Conservation (phyloP, 2,113 vertebrate genomes). For the Electrona antarctica region DNA sequence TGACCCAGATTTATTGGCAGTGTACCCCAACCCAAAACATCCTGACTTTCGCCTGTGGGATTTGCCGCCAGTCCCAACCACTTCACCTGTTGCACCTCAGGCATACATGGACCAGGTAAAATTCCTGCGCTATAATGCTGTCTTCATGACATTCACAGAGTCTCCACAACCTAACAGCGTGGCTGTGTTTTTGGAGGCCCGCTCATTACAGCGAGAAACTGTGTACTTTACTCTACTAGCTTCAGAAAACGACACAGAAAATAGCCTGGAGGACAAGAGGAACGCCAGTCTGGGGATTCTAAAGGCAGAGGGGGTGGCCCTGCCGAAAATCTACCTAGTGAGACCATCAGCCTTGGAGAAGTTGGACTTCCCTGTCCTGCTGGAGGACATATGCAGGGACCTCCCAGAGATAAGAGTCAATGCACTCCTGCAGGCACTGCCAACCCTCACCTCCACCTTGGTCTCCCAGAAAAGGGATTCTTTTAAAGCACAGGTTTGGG, state of each 20-base stretch:
- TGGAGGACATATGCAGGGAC: constrained; percentile 66
- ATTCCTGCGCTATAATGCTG: constrained; percentile 68
- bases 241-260: constrained; percentile 50
- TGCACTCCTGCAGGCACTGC: constrained; percentile 71
- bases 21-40: constrained; percentile 69
- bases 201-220: constrained; percentile 57
- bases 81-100: constrained; percentile 56
- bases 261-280: constrained; percentile 57
- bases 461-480: constrained; percentile 73
- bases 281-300: constrained; percentile 61
- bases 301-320: constrained; percentile 60
- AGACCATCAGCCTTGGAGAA: constrained; percentile 62
- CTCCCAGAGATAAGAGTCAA: constrained; percentile 74
- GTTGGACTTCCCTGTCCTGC: constrained; percentile 64
- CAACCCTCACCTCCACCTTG: constrained; percentile 54
- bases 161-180: constrained; percentile 47
- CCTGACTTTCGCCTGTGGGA: constrained; percentile 77
- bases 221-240: constrained; percentile 71
- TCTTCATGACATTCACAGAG: constrained; percentile 68
- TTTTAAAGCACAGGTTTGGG: constrained; percentile 74
- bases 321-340: constrained; percentile 69
- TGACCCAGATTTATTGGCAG: constrained; percentile 54
- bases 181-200: constrained; percentile 58
- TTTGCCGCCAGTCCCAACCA: constrained; percentile 55
- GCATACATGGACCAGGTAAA: constrained; percentile 67